Evolutionary conservation across 2,113 vertebrate genomes (phyloP), one percentile per base, ranked within the genome.

Genomic region (Myodes glareolus): DNA sequence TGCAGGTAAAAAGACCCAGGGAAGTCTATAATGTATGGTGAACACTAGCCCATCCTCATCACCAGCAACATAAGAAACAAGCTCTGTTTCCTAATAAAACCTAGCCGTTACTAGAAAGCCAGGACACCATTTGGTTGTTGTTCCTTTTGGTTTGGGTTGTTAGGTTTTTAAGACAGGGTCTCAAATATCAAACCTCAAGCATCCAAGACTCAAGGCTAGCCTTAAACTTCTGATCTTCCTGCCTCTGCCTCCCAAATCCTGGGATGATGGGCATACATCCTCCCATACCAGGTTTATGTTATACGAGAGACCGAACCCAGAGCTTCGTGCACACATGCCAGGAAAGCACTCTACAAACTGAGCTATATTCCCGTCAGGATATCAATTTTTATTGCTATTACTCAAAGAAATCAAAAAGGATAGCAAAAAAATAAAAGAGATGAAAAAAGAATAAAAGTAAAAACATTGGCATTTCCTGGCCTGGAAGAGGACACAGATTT

Each of bases 401-500:
- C 42, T 92, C 52, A 94, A 94, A 94, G 10, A 89, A 95, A 76
- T 27, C 55, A 55, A 45, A 58, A 91, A 87, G 45, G 29, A 92
- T 78, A 61, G 50, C 19, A 85, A 75, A 86, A 86, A 68, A 33
- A 27, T 52, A 67, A 76, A 58, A 70, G 73, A 96, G 25, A 96
- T 11, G 13, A 78, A 45, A 77, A 88, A n/a, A 65, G 47, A 61
- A 17, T 36, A 45, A 87, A 92, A 68, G 68, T 91, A 88, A 63
- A 93, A 90, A 65, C 89, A 55, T 5, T 75, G 55, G 68, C 52
- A 68, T 31, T 90, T 61, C 84, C 94, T 91, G 77, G 86, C 90
- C 68, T 75, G 29, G 25, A 96, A 72, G 85, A 93, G n/a, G 68
- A 95, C 80, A 45, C 61, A 78, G 89, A 94, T 94, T 93, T 96